Base-by-base conservation (phyloP, 2,797 vertebrate genomes). In the Perodicticus potto region DNA sequence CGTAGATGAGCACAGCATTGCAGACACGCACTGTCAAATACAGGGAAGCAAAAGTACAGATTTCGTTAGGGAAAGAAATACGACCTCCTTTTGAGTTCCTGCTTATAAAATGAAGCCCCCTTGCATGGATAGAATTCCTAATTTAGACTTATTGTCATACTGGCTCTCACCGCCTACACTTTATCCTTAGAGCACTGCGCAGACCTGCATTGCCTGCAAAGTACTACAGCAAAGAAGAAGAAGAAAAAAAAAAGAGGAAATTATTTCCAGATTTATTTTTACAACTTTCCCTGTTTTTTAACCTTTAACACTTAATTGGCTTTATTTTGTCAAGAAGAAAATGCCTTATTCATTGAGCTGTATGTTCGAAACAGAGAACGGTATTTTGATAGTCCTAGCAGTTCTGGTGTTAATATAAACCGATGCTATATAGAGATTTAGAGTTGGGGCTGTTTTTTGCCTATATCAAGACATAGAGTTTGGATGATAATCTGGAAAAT, bases 191-290 rank as follows among this genome's bases (percentile, higher is more conserved):
- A 99, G 98, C 98, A 98, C 98, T 98, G 99, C 99, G 99, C 99
- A 99, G 99, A 99, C 99, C 99, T 99, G 99, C 99, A 99, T 99
- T 99, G 99, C 99, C 99, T 99, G 99, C 99, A 99, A 99, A 99
- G 99, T 99, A 97, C 96, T 98, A 97, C 96, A 97, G 98, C 91
- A 97, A 97, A 91, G 65, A 59, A 59, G 57, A 82, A 67, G 11
- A 84, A 45, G 25, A 57, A 37, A 11, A 84, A 45, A 32, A 57
- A 37, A 91, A 93, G 57, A 94, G 89, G 72, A 97, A 95, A 97
- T 97, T 97, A 97, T 98, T 98, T 98, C 94, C 91, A 98, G 94
- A 97, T 98, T 16, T 53, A 16, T 97, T 89, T 86, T 23, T 32
- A 82, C 95, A 98, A 98, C 96, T 98, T 98, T 98, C 10, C 94